phyloP scores from a whole-genome alignment of 2,797 vertebrate genomes.

The Masticophis lateralis region DNA sequence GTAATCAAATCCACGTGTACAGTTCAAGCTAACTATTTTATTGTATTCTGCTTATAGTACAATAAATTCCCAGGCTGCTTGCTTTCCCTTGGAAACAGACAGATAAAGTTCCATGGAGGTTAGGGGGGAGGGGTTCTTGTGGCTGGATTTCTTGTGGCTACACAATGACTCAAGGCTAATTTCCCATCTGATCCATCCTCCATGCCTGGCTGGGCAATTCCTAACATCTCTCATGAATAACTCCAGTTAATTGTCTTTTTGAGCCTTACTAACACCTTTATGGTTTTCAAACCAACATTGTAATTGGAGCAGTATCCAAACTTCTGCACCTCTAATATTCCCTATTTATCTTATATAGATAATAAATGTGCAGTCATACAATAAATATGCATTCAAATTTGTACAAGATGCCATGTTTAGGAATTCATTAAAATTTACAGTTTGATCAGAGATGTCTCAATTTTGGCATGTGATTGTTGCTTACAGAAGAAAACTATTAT shows the following conservation, averaged over 20 bases:
- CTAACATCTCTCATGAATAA: background rate
- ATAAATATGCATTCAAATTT: background rate
- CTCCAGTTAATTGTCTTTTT: background rate
- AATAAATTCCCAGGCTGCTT: background rate
- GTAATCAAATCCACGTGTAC: background rate
- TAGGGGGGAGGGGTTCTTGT: background rate
- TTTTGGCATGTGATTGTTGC: background rate
- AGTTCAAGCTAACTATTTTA: background rate
- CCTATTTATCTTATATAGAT: background rate
- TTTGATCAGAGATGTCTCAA: background rate
- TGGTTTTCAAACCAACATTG: background rate
- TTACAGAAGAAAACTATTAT: background rate
- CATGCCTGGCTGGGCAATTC: background rate
- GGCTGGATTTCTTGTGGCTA: background rate
- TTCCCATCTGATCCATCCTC: background rate
- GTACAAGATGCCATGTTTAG: background rate
- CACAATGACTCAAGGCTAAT: background rate
- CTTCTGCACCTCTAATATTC: background rate
- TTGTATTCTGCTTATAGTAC: background rate
- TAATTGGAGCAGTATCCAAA: background rate
- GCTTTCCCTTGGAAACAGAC: background rate
- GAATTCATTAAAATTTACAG: background rate
- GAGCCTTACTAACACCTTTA: background rate
- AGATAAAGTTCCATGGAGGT: background rate
- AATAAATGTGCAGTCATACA: background rate